Percentiles rank a stretch among this genome's conserved stretches.
Evolutionary conservation across 35 echinoderm and acorn worm genomes (phyloP).

Genomic region (Apostichopus parvimensis): DNA sequence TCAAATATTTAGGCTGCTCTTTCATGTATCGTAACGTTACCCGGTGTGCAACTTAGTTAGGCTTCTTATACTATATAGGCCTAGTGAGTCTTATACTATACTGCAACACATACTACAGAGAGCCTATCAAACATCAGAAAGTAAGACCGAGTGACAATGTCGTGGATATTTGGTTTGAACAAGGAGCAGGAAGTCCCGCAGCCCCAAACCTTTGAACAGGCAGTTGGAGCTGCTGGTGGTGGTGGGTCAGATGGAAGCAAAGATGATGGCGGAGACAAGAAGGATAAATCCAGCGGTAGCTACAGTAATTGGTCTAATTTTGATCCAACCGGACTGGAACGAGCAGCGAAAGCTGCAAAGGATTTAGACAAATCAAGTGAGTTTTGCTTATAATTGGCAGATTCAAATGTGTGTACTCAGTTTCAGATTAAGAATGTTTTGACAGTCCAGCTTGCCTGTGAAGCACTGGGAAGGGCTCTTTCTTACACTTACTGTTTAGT

Average conservation of each 20-base stretch:
- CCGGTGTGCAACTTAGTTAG: too few relatives aligned
- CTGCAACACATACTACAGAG: too few relatives aligned
- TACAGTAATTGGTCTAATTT: constrained; percentile 81
- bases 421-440: too few relatives aligned
- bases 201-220: constrained; percentile 57
- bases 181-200: constrained; percentile 71
- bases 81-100: too few relatives aligned
- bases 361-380: constrained; percentile 93
- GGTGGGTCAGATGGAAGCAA: constrained; percentile 60
- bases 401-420: too few relatives aligned
- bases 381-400: not conserved
- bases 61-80: too few relatives aligned
- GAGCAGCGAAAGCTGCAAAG: constrained; percentile 87
- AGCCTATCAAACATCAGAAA: not conserved
- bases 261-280: constrained; percentile 63
- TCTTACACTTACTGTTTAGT: too few relatives aligned
- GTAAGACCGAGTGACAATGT: constrained; percentile 65
- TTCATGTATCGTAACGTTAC: too few relatives aligned
- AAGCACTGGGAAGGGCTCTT: too few relatives aligned
- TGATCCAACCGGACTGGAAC: constrained; percentile 88
- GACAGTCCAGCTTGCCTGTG: too few relatives aligned
- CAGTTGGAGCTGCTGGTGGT: constrained; percentile 42
- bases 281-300: constrained; percentile 36
- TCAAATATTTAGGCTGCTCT: too few relatives aligned
- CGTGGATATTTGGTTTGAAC: constrained; percentile 93